phyloP scores from a whole-genome alignment of 1,140 invertebrate species.

The Dreissena rostriformis region DNA sequence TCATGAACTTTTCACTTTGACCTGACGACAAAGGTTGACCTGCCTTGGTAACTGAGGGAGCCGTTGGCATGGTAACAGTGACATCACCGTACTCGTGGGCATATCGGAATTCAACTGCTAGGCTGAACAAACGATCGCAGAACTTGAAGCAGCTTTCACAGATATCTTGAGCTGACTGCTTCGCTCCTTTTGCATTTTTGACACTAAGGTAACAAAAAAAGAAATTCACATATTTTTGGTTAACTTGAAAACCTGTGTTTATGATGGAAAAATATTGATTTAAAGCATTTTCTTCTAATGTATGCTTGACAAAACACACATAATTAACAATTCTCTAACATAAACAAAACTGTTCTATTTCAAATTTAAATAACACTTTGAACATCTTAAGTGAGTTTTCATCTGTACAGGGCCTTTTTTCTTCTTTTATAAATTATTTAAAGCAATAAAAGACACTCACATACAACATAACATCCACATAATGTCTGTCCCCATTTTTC shows the following conservation, averaged over 20 bases:
- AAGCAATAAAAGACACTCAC: too few species aligned
- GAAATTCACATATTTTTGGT: neutral
- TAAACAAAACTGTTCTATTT: too few species aligned
- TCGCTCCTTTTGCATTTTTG: neutral
- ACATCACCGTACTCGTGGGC: slow-evolving; percentile 77
- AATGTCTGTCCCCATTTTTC: too few species aligned
- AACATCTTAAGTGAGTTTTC: too few species aligned
- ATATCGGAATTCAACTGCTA: slow-evolving; percentile 73
- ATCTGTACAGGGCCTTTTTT: too few species aligned
- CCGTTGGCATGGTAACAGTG: slow-evolving; percentile 59
- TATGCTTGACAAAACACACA: neutral
- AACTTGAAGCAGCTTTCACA: slow-evolving; percentile 70
- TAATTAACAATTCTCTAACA: too few species aligned
- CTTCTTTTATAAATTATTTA: too few species aligned
- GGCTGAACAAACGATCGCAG: slow-evolving; percentile 71
- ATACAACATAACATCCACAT: too few species aligned
- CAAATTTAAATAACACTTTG: too few species aligned
- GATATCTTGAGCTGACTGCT: slow-evolving; percentile 31
- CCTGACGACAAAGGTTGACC: slow-evolving; percentile 55
- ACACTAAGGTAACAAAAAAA: too few species aligned
- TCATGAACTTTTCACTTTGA: slow-evolving; percentile 60
- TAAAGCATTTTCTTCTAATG: neutral
- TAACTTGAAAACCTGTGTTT: neutral
- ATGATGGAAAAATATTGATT: neutral
- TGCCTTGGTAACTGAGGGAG: slow-evolving; percentile 62